Base-by-base conservation (phyloP, 2,113 vertebrate species). In the Otocyon megalotis region DNA sequence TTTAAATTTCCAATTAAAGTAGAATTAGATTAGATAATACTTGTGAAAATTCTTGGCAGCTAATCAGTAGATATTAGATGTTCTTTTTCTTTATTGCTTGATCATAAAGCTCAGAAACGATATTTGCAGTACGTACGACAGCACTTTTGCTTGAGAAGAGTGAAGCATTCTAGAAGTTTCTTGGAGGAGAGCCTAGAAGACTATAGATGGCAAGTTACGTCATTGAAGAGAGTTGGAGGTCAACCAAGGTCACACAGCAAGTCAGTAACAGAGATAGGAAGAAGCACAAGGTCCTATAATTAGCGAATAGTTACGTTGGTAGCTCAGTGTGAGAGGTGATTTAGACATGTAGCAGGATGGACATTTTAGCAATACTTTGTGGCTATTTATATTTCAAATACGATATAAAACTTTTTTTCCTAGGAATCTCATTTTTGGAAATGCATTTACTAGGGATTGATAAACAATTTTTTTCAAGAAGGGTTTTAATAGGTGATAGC, bases 241-340 rank as follows among this genome's bases (percentile, higher is more conserved):
- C 72, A 84, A 30, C 62, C 62, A 93, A 91, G 80, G 79, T 96
- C 80, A 93, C 20, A 53, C 48, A 88, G 28, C 20, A 88, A 85
- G 54, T 96, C 81, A 88, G 48, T 43, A 91, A 82, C 17, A 90
- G 62, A 91, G 91, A 96, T 92, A 94, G n/a, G 71, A 96, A 96
- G 87, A 95, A 93, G 76, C 14, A 50, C 11, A 88, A 72, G 76
- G 92, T 96, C 63, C 93, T 97, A 81, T 97, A 96, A 83, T 97
- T 97, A 97, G 88, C 50, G 89, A 80, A 84, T 92, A 62, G 37
- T 91, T 65, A n/a, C 56, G 50, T 91, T 93, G 86, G 88, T 60
- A 91, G 37, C 26, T 90, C 58, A 62, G 1, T 56, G 74, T 94
- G 93, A 88, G 82, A 94, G 90, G 43, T 96, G 84, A 93, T 82